Percentiles rank a stretch among this genome's conserved stretches.
These are phyloP conservation scores for Pocillopora verrucosa DNA, from an alignment of 64 coral and sea anemone species.

Conservation along the genomic window DNA sequence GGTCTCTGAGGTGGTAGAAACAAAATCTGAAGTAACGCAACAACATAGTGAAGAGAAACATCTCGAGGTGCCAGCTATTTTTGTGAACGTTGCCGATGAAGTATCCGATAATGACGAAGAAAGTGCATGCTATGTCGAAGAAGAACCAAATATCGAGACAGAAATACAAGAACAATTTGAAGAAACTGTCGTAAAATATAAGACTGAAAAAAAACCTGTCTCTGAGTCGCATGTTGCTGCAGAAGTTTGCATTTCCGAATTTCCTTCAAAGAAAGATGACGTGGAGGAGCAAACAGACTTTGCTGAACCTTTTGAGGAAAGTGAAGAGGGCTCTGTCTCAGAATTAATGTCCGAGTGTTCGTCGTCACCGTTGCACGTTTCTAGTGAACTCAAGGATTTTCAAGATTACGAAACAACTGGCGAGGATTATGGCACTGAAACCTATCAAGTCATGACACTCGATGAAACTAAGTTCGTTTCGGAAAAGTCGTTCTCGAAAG, in stretches of 20 bases:
- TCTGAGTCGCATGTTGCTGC: slow-evolving; percentile 6
- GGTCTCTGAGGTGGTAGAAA: not conserved
- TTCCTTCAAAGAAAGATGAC: not conserved
- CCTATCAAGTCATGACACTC: not conserved
- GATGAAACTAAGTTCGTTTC: slow-evolving; percentile 9
- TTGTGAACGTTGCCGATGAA: slow-evolving; percentile 14
- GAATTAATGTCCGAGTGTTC: slow-evolving; percentile 22
- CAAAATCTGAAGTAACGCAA: not conserved
- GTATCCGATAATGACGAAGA: slow-evolving; percentile 1
- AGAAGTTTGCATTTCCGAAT: not conserved
- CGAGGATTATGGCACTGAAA: slow-evolving; percentile 1
- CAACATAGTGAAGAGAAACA: not conserved
- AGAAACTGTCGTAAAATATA: not conserved
- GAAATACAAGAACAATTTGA: not conserved
- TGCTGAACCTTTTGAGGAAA: slow-evolving; percentile 41
- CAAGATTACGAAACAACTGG: slow-evolving; percentile 31
- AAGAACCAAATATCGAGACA: not conserved
- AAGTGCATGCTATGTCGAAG: not conserved
- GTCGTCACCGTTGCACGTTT: slow-evolving; percentile 22
- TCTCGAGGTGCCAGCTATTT: not conserved
- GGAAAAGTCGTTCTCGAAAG: slow-evolving; percentile 10
- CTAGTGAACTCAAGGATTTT: slow-evolving; percentile 21
- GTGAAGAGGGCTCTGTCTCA: slow-evolving; percentile 4
- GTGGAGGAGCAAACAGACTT: not conserved
- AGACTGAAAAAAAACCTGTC: not conserved